These are phyloP conservation scores for Lamproptera curius DNA, from an alignment of 2,888 invertebrate genomes.

Conservation along the genomic window DNA sequence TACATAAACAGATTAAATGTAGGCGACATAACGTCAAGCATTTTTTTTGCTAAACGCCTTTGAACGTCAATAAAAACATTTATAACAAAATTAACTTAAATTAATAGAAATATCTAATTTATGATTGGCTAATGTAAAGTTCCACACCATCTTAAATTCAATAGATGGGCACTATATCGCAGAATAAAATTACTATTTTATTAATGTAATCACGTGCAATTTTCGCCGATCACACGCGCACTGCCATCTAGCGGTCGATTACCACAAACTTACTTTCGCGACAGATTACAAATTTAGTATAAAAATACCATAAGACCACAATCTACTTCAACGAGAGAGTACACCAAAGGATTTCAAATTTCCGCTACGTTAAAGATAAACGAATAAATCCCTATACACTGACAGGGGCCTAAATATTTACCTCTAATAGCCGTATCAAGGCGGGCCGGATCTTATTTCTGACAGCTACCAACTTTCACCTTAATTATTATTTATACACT, in stretches of 20 bases:
- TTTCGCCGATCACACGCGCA: no score
- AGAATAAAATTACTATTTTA: not conserved
- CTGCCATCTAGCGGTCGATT: no score
- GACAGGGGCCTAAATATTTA: constrained; percentile 56
- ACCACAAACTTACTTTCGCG: not conserved
- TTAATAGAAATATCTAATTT: no score
- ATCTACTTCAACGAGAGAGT: constrained; percentile 12
- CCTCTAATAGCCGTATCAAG: constrained; percentile 42
- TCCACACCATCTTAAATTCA: not conserved
- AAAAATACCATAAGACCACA: not conserved
- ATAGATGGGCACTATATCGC: not conserved
- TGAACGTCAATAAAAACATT: no score
- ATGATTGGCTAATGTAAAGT: no score
- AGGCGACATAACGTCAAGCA: no score
- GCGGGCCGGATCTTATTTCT: constrained; percentile 42
- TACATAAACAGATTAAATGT: no score
- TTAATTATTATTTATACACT: constrained; percentile 69
- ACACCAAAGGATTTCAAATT: constrained; percentile 15
- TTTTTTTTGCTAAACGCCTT: no score
- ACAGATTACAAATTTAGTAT: not conserved
- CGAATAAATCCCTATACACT: constrained; percentile 29
- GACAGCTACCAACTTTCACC: constrained; percentile 65
- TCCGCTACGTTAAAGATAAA: constrained; percentile 17
- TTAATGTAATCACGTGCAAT: not conserved
- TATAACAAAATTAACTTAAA: no score